Percentiles rank a stretch among this genome's conserved stretches.
These are phyloP conservation scores for Sylvia borin DNA, from an alignment of 2,797 vertebrate species.

Conservation along the genomic window DNA sequence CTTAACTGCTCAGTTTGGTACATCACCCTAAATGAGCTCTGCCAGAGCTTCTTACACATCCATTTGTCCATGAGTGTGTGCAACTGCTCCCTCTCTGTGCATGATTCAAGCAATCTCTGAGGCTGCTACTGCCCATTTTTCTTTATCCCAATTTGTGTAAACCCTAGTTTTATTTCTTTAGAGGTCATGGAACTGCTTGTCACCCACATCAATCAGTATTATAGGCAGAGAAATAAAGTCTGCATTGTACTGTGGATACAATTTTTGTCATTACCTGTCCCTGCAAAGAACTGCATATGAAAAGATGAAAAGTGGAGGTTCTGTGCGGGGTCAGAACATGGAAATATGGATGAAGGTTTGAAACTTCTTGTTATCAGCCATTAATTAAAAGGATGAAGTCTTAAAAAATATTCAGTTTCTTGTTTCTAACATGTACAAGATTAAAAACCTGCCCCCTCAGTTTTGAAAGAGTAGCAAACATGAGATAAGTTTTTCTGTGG, in stretches of 20 bases:
- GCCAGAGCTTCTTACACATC: neutral
- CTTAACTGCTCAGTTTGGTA: neutral
- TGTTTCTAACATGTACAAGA: neutral
- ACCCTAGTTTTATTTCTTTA: neutral
- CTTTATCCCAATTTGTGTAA: constrained; percentile 5
- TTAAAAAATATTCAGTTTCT: neutral
- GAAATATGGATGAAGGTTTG: neutral
- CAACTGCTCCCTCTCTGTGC: neutral
- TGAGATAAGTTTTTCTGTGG: neutral
- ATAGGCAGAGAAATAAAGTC: neutral
- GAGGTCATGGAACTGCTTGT: neutral
- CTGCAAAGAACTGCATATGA: neutral
- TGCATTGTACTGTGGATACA: neutral
- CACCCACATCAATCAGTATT: neutral
- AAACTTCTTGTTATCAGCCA: neutral
- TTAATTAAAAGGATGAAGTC: neutral
- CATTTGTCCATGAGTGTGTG: neutral
- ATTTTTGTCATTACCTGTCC: neutral
- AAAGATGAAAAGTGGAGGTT: neutral
- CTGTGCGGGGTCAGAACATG: neutral
- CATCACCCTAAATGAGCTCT: neutral
- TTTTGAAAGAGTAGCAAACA: neutral
- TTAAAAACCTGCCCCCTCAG: neutral
- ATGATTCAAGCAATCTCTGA: neutral
- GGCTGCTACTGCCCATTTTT: neutral